Evolutionary conservation across 2,113 vertebrate genomes (phyloP).

Genomic region (Girardinichthys multiradiatus): DNA sequence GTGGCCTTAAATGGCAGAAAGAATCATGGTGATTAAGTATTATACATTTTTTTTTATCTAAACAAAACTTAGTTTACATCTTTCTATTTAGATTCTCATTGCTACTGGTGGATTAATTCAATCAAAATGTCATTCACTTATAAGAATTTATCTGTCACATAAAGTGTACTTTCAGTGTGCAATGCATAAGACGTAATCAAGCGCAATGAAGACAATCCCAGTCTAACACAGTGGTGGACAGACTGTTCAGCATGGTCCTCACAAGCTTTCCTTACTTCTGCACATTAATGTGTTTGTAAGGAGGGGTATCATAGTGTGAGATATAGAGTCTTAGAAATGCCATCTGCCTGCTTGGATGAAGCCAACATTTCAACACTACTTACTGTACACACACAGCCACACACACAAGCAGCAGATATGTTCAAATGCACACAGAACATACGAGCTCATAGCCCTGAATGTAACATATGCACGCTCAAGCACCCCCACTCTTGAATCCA

Average conservation of each 20-base stretch:
- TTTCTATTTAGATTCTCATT: constrained; percentile 48
- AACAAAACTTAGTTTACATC: constrained; percentile 22
- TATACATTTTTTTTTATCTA: background rate
- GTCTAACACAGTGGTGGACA: background rate
- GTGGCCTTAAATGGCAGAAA: background rate
- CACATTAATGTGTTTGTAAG: background rate
- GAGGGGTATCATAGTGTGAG: background rate
- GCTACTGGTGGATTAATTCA: constrained; percentile 1
- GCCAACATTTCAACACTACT: constrained; percentile 31
- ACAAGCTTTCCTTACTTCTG: constrained; percentile 16
- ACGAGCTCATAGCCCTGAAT: constrained; percentile 29
- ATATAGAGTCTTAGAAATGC: constrained; percentile 11
- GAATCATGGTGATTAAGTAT: background rate
- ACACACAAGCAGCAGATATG: background rate
- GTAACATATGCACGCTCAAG: constrained; percentile 44
- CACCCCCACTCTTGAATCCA: constrained; percentile 46
- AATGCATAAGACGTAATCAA: background rate
- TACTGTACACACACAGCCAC: constrained; percentile 13
- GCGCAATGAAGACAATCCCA: background rate
- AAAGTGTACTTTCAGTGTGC: background rate
- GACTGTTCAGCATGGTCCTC: constrained; percentile 12
- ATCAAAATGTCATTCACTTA: background rate
- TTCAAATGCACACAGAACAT: constrained; percentile 33
- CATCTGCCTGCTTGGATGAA: constrained; percentile 6
- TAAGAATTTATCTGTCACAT: background rate